A percentile compares a stretch with the other conserved stretches of the same genome.
These are phyloP conservation scores for Lapara coniferarum DNA, from an alignment of 2,888 invertebrate genomes.

Conservation along the genomic window DNA sequence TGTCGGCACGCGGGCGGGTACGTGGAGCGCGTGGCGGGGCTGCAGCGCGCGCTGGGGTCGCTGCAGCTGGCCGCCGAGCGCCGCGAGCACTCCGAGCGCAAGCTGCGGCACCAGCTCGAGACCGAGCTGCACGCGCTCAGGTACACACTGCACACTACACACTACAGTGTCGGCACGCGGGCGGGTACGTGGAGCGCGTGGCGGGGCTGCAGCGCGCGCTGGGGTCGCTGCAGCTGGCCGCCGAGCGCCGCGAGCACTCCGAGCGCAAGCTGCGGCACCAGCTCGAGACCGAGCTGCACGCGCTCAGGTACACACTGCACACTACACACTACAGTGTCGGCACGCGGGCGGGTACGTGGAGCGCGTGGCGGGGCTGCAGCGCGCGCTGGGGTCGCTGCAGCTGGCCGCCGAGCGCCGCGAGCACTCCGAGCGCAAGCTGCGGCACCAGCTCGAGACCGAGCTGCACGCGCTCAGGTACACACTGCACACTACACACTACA, in stretches of 20 bases:
- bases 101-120: slow-evolving; percentile 92
- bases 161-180: slow-evolving; percentile 91
- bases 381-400: no score
- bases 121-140: slow-evolving; percentile 89
- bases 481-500: no score
- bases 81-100: slow-evolving; percentile 93
- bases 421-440: no score
- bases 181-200: slow-evolving; percentile 92
- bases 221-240: slow-evolving; percentile 91
- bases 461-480: no score
- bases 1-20: slow-evolving; percentile 92
- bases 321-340: no score
- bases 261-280: slow-evolving; percentile 93
- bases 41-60: slow-evolving; percentile 91
- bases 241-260: slow-evolving; percentile 92
- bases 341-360: no score
- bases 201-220: slow-evolving; percentile 92
- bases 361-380: no score
- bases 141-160: no score
- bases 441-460: no score
- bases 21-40: slow-evolving; percentile 92
- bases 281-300: slow-evolving; percentile 92
- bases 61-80: slow-evolving; percentile 93
- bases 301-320: slow-evolving; percentile 67
- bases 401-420: no score